phyloP scores from a whole-genome alignment of 2,113 vertebrate species.

The Oenanthe oenanthe region DNA sequence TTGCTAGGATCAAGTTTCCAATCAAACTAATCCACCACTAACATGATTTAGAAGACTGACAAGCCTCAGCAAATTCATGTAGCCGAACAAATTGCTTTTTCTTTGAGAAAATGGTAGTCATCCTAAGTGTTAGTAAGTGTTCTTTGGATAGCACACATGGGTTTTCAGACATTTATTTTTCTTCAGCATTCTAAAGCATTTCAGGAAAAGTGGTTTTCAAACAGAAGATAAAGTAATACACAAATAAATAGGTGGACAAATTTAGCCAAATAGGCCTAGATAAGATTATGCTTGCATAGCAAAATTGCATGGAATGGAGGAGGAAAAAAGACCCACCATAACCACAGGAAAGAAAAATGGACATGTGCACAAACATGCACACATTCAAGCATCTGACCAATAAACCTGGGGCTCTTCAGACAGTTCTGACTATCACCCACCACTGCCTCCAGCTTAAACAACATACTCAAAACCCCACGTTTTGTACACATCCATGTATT shows the following conservation, averaged over 20 bases:
- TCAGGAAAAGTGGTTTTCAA: slow-evolving; percentile 21
- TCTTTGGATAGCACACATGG: not conserved
- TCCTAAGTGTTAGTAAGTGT: not conserved
- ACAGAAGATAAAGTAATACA: slow-evolving; percentile 25
- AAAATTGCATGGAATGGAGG: not conserved
- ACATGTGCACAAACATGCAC: not conserved
- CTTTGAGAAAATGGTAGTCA: not conserved
- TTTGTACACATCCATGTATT: not conserved
- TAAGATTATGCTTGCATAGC: not conserved
- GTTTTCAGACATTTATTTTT: slow-evolving; percentile 39
- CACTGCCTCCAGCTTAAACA: not conserved
- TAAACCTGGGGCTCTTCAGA: not conserved
- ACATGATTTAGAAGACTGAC: slow-evolving; percentile 61
- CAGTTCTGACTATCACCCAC: not conserved
- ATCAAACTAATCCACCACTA: slow-evolving; percentile 64
- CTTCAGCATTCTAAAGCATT: not conserved
- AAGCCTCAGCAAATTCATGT: slow-evolving; percentile 33
- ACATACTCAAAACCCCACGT: not conserved
- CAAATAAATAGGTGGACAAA: not conserved
- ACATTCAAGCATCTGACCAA: not conserved
- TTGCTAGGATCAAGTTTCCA: slow-evolving; percentile 53
- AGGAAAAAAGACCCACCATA: not conserved
- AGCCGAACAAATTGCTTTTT: slow-evolving; percentile 25
- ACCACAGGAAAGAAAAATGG: not conserved
- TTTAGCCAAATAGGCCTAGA: not conserved